phyloP scores from a whole-genome alignment of 2,888 invertebrate genomes.

The Thyatira batis region DNA sequence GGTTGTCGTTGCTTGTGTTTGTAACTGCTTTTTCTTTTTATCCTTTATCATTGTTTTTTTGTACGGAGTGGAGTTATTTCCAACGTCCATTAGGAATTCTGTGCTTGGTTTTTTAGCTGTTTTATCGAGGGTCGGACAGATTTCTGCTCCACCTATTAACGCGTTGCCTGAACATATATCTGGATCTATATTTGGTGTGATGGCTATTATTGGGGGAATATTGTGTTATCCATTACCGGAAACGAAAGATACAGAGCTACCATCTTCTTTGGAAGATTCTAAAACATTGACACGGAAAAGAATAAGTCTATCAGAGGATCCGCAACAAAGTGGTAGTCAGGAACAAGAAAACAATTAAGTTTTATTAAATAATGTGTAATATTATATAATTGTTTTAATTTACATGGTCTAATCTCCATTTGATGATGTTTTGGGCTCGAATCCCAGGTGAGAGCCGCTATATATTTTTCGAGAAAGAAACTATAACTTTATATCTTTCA shows the following conservation, averaged over 20 bases:
- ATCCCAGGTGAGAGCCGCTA: too few species aligned
- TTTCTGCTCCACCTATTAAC: conserved; percentile 89
- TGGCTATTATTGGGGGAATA: conserved; percentile 84
- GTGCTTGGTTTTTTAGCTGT: conserved; percentile 91
- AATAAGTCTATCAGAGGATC: conserved; percentile 8
- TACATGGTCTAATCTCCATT: too few species aligned
- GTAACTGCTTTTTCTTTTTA: conserved; percentile 89
- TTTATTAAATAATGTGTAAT: background rate
- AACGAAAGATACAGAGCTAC: conserved; percentile 57
- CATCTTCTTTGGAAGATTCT: conserved; percentile 56
- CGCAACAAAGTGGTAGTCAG: background rate
- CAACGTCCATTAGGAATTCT: conserved; percentile 91
- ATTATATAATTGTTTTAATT: too few species aligned
- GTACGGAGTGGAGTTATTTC: conserved; percentile 92
- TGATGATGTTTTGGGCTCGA: too few species aligned
- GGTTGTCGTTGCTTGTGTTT: conserved; percentile 84
- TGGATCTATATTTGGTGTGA: conserved; percentile 83
- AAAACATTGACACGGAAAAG: conserved; percentile 31
- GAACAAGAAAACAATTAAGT: background rate
- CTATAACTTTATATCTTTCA: too few species aligned
- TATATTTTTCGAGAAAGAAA: too few species aligned
- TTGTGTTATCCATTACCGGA: conserved; percentile 86
- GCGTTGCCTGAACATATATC: conserved; percentile 64
- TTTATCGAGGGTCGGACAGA: conserved; percentile 90
- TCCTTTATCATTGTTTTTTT: conserved; percentile 92